Percentiles rank a stretch among this genome's conserved stretches.
These are phyloP conservation scores for Helicolenus hilgendorfi DNA, from an alignment of 2,797 vertebrate genomes.

Conservation along the genomic window DNA sequence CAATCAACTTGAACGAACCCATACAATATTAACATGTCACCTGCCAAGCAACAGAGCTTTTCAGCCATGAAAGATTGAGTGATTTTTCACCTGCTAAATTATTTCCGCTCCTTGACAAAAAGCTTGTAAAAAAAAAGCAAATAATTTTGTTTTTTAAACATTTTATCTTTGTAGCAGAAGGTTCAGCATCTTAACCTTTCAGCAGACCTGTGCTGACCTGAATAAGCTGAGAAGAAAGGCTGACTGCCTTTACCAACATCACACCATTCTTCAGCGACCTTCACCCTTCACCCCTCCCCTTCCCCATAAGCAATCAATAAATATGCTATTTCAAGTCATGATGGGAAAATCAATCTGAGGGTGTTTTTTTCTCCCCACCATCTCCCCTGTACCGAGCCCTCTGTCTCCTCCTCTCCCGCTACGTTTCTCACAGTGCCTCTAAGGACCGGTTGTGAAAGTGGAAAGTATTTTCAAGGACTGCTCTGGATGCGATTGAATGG, in stretches of 20 bases:
- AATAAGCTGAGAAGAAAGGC: background rate
- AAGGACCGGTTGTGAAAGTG: constrained; percentile 77
- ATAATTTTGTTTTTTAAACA: background rate
- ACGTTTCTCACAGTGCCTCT: constrained; percentile 60
- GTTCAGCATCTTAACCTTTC: background rate
- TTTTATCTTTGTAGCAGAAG: background rate
- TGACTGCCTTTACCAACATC: constrained; percentile 25
- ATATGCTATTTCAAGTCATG: constrained; percentile 86
- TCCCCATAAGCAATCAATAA: constrained; percentile 85
- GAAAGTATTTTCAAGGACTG: constrained; percentile 82
- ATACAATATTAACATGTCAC: background rate
- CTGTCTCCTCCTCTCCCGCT: constrained; percentile 29
- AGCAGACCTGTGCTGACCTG: constrained; percentile 3
- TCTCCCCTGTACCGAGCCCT: background rate
- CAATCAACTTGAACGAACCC: background rate
- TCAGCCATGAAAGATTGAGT: background rate
- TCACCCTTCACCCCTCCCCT: constrained; percentile 47
- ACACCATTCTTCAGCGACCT: constrained; percentile 33
- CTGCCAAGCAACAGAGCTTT: background rate
- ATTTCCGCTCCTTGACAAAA: background rate
- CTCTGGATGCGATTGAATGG: constrained; percentile 71
- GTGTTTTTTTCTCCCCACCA: background rate
- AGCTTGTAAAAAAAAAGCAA: background rate
- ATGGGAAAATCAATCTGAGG: constrained; percentile 87
- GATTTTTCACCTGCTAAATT: background rate